Percentiles rank a stretch among this genome's conserved stretches.
Conservation (phyloP, 64 coral and sea anemone species). For the Orbicella faveolata region DNA sequence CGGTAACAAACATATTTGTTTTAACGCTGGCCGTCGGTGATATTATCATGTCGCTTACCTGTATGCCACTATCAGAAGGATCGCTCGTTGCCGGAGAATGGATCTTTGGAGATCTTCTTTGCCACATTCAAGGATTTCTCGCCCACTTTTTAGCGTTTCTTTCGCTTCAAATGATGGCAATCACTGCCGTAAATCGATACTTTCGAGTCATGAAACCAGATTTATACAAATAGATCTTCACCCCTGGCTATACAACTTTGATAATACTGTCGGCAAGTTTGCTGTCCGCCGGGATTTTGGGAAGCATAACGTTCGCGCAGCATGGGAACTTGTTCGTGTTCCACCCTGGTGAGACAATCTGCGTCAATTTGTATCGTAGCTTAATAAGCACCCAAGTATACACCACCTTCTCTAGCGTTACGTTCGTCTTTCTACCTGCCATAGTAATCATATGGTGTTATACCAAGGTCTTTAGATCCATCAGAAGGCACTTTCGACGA, state of each 20-base stretch:
- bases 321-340: conserved; percentile 54
- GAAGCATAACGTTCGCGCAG: conserved; percentile 8
- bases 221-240: conserved; percentile 69
- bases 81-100: conserved; percentile 59
- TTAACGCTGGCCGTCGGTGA: conserved; percentile 53
- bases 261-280: conserved; percentile 47
- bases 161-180: conserved; percentile 81
- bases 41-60: conserved; percentile 46
- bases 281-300: conserved; percentile 19
- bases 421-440: conserved; percentile 78
- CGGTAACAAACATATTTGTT: conserved; percentile 64
- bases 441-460: conserved; percentile 75
- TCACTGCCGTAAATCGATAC: conserved; percentile 83
- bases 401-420: conserved; percentile 60
- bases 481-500: conserved; percentile 47
- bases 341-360: conserved; percentile 80
- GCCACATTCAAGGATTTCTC: conserved; percentile 68
- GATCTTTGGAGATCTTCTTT: conserved; percentile 51
- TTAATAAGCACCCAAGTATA: conserved; percentile 42
- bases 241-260: conserved; percentile 36
- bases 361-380: conserved; percentile 38
- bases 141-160: conserved; percentile 73
- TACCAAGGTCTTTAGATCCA: conserved; percentile 58
- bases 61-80: conserved; percentile 62
- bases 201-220: conserved; percentile 51